Percentiles rank a stretch among this genome's conserved stretches.
Conservation (phyloP, 2,888 invertebrate genomes). For the Pelosia muscerda region DNA sequence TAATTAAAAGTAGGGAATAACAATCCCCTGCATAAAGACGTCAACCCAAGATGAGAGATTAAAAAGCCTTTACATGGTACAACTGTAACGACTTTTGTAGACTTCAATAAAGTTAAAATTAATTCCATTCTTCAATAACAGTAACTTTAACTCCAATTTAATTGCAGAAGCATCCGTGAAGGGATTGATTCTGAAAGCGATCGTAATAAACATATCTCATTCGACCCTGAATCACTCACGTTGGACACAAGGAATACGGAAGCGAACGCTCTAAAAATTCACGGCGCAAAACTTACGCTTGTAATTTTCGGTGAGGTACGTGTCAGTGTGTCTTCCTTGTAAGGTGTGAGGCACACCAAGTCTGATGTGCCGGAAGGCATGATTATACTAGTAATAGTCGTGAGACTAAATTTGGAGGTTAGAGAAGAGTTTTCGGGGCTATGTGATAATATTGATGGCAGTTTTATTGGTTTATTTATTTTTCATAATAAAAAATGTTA, state of each 20-base stretch:
- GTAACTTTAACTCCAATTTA: neutral
- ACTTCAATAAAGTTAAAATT: neutral
- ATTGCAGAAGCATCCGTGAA: constrained; percentile 18
- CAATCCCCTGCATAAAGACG: too few species aligned
- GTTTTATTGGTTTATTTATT: neutral
- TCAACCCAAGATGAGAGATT: too few species aligned
- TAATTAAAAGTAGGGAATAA: too few species aligned
- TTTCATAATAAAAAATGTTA: neutral
- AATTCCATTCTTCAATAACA: neutral
- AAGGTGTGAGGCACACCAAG: constrained; percentile 61
- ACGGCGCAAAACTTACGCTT: constrained; percentile 70
- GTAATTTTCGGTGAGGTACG: constrained; percentile 80
- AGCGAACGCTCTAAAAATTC: constrained; percentile 78
- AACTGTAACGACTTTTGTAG: neutral
- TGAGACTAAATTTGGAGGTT: constrained; percentile 26
- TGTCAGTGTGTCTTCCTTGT: constrained; percentile 76
- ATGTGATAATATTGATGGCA: constrained; percentile 3
- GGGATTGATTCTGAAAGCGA: constrained; percentile 47
- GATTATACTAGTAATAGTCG: constrained; percentile 27
- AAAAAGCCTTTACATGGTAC: neutral
- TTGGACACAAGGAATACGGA: constrained; percentile 75
- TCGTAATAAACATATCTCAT: constrained; percentile 52
- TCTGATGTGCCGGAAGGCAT: constrained; percentile 37
- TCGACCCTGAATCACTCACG: constrained; percentile 61
- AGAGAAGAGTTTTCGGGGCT: constrained; percentile 19